Conservation (phyloP, 2,113 vertebrate genomes). For the Anolis carolinensis region DNA sequence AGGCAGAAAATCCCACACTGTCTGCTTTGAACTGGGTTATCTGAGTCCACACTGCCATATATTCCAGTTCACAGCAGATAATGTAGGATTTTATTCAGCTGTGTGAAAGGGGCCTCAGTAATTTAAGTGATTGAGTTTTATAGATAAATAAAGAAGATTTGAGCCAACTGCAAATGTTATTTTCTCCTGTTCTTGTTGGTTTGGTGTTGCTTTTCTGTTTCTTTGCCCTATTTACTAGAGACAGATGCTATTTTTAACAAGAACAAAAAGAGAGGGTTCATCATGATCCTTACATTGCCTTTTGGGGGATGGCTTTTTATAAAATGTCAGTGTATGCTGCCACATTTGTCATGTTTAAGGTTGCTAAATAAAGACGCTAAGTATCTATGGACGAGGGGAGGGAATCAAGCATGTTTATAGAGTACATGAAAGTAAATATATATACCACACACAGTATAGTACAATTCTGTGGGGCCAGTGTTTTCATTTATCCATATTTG, state of each 20-base stretch:
- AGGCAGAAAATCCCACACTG: too few species aligned
- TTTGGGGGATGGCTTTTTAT: not conserved
- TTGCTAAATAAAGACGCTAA: not conserved
- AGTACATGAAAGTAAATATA: not conserved
- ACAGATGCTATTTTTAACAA: not conserved
- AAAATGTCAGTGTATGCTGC: not conserved
- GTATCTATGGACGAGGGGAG: too few species aligned
- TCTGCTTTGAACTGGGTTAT: too few species aligned
- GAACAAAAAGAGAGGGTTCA: not conserved
- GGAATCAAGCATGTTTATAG: not conserved
- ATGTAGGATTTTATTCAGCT: too few species aligned
- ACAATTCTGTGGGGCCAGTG: too few species aligned
- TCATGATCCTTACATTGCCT: not conserved
- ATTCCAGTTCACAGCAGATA: too few species aligned
- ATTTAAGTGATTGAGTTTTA: not conserved
- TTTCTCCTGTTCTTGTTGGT: not conserved
- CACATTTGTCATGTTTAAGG: not conserved
- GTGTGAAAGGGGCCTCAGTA: too few species aligned
- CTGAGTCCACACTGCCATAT: too few species aligned
- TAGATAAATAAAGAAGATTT: not conserved
- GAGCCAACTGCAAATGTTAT: not conserved
- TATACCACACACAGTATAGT: too few species aligned
- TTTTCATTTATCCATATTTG: too few species aligned
- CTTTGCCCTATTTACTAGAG: not conserved
- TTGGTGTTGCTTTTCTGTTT: not conserved